Evolutionary conservation across 2,888 invertebrate genomes (phyloP).

Genomic region (Pollenia labialis): DNA sequence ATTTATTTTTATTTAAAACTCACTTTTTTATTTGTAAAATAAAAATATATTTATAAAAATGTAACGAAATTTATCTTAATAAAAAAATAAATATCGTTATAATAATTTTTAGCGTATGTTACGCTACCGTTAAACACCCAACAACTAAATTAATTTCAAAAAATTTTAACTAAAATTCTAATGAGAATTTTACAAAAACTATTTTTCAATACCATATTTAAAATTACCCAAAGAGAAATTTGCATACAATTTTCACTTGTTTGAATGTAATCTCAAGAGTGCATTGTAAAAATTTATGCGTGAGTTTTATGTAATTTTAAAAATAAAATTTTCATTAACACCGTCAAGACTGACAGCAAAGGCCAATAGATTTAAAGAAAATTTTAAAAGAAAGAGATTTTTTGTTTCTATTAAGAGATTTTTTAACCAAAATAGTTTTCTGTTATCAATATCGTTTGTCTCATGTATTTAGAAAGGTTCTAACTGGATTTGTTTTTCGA

Average conservation of each 20-base stretch:
- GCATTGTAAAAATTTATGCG: slow-evolving; percentile 29
- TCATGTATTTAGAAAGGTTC: too few relatives aligned
- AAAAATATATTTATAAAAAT: slow-evolving; percentile 6
- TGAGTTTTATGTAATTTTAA: slow-evolving; percentile 62
- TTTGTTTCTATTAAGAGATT: slow-evolving; percentile 21
- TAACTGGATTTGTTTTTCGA: too few relatives aligned
- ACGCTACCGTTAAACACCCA: slow-evolving; percentile 72
- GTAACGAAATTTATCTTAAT: slow-evolving; percentile 66
- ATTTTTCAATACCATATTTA: slow-evolving; percentile 25
- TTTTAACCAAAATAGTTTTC: neutral
- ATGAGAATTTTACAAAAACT: slow-evolving; percentile 50
- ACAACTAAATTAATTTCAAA: slow-evolving; percentile 71
- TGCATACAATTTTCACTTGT: slow-evolving; percentile 2
- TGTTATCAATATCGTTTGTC: too few relatives aligned
- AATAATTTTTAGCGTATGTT: slow-evolving; percentile 63
- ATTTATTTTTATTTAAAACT: slow-evolving; percentile 40
- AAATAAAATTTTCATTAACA: slow-evolving; percentile 66
- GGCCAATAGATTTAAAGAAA: slow-evolving; percentile 24
- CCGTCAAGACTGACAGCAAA: slow-evolving; percentile 34
- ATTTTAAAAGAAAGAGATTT: slow-evolving; percentile 17
- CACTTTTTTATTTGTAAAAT: slow-evolving; percentile 51
- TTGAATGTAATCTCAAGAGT: slow-evolving; percentile 45
- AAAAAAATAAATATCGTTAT: slow-evolving; percentile 64
- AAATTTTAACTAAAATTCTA: slow-evolving; percentile 44
- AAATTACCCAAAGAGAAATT: slow-evolving; percentile 41